Evolutionary conservation across 2,797 vertebrate genomes (phyloP).

Genomic region (Hyperoplus lanceolatus): DNA sequence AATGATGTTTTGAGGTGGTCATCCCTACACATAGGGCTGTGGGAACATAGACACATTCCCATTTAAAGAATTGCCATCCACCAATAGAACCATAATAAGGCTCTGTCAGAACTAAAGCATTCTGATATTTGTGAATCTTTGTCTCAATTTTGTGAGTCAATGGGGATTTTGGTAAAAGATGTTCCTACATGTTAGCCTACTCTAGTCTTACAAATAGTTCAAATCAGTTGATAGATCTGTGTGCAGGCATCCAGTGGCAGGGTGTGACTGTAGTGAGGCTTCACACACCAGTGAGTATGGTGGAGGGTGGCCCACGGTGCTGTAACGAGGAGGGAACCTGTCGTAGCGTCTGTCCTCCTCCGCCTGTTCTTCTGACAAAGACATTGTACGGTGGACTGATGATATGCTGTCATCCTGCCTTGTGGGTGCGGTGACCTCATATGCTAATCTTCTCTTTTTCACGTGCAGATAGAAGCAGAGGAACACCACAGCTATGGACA

Average conservation of each 20-base stretch:
- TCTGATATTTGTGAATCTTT: not conserved
- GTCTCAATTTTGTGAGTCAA: not conserved
- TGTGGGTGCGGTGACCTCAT: slow-evolving; percentile 8
- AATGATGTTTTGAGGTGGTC: too few relatives aligned
- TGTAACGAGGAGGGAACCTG: slow-evolving; percentile 67
- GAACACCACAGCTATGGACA: slow-evolving; percentile 57
- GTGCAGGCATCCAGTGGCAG: not conserved
- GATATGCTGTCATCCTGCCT: not conserved
- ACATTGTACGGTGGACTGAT: slow-evolving; percentile 31
- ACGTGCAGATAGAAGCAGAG: slow-evolving; percentile 64
- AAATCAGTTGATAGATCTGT: not conserved
- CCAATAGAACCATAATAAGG: not conserved
- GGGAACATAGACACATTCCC: too few relatives aligned
- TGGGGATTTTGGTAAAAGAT: not conserved
- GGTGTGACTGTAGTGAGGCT: not conserved
- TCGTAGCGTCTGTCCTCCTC: slow-evolving; percentile 12
- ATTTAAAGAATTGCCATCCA: not conserved
- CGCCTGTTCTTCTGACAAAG: slow-evolving; percentile 17
- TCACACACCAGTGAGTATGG: slow-evolving; percentile 76
- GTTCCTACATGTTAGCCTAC: not conserved
- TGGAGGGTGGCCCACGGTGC: slow-evolving; percentile 65
- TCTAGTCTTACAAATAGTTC: too few relatives aligned
- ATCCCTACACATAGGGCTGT: too few relatives aligned
- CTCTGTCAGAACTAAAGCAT: not conserved
- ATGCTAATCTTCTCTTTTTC: slow-evolving; percentile 49